Conservation (phyloP, 2,888 invertebrate genomes). For the Endomychus coccineus region DNA sequence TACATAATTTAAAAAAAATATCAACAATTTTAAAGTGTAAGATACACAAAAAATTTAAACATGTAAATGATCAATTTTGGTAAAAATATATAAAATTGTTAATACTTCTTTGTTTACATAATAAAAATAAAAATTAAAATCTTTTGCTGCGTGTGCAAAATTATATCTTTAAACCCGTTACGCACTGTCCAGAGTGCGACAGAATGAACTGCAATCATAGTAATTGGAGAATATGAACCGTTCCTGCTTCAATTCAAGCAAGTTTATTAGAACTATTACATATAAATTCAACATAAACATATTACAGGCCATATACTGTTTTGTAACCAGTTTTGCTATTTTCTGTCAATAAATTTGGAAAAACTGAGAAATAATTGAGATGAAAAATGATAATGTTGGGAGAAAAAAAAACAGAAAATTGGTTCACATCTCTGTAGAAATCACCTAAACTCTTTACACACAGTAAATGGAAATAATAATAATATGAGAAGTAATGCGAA, state of each 20-base stretch:
- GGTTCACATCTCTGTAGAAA: constrained; percentile 7
- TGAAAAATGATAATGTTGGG: constrained; percentile 8
- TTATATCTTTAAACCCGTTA: no score
- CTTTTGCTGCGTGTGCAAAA: no score
- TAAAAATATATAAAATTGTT: background rate
- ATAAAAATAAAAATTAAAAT: no score
- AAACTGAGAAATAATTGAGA: constrained; percentile 4
- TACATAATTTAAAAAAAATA: constrained; percentile 10
- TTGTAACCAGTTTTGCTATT: constrained; percentile 6
- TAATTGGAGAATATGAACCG: background rate
- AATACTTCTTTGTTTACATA: background rate
- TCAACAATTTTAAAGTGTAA: constrained; percentile 3
- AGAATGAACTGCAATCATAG: no score
- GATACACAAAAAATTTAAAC: constrained; percentile 6
- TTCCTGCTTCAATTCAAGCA: background rate
- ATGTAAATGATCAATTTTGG: background rate
- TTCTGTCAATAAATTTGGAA: constrained; percentile 11
- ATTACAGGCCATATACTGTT: constrained; percentile 9
- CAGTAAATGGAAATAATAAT: constrained; percentile 10
- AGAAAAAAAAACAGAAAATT: constrained; percentile 8
- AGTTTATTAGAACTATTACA: background rate
- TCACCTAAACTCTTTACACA: constrained; percentile 14
- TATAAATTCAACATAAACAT: constrained; percentile 6
- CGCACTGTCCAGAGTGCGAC: no score
- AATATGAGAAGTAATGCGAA: constrained; percentile 9